Evolutionary conservation across 1,140 invertebrate genomes (phyloP).

Genomic region (Monochamus saltuarius): DNA sequence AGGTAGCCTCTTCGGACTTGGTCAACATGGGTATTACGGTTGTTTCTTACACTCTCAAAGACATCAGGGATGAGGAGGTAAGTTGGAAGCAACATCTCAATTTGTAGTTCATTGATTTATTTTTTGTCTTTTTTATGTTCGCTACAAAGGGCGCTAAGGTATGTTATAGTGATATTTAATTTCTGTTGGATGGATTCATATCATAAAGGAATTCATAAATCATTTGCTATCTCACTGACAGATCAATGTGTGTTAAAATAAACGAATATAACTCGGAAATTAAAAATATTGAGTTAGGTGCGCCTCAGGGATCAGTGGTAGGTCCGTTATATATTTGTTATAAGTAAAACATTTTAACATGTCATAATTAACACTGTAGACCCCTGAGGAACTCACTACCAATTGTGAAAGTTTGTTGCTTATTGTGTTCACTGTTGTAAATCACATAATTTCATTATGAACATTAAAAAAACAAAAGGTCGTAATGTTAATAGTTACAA

Average conservation of each 20-base stretch:
- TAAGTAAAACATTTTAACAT: too few relatives aligned
- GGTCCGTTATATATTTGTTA: too few relatives aligned
- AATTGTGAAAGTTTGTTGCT: constrained; percentile 4
- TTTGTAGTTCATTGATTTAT: constrained; percentile 16
- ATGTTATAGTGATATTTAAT: constrained; percentile 34
- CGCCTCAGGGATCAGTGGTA: too few relatives aligned
- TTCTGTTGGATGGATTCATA: too few relatives aligned
- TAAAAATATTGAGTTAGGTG: too few relatives aligned
- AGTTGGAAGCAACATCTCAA: not conserved
- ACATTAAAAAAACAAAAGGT: not conserved
- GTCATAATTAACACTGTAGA: too few relatives aligned
- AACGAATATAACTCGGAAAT: too few relatives aligned
- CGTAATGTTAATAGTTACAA: not conserved
- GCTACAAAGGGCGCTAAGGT: constrained; percentile 57
- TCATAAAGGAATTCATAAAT: too few relatives aligned
- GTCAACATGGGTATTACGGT: constrained; percentile 99
- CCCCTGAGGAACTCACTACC: too few relatives aligned
- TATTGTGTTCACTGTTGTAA: constrained; percentile 8
- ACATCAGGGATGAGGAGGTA: constrained; percentile 97
- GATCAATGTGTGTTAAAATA: too few relatives aligned
- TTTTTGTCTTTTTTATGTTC: constrained; percentile 41
- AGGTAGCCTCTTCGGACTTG: constrained; percentile 91
- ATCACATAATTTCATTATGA: too few relatives aligned
- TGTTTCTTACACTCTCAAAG: constrained; percentile 96
- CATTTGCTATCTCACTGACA: too few relatives aligned